Conservation (phyloP, 2,888 invertebrate genomes). For the Drosophila niveifrons region DNA sequence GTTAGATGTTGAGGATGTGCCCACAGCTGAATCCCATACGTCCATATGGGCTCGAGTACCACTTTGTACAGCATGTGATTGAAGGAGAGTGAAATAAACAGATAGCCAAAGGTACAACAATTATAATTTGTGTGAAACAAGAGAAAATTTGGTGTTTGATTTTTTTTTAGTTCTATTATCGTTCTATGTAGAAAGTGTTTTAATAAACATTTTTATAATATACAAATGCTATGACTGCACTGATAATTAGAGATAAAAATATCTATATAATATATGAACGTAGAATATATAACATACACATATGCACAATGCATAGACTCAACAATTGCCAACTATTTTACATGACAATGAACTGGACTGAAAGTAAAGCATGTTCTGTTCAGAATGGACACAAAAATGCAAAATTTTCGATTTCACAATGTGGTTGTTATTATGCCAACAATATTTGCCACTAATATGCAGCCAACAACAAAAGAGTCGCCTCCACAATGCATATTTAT, state of each 20-base stretch:
- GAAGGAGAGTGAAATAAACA: background rate
- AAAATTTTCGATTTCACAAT: conserved; percentile 59
- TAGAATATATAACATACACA: no score
- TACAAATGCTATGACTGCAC: no score
- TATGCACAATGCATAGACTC: background rate
- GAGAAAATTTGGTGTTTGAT: background rate
- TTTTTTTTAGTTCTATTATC: no score
- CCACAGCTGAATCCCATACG: no score
- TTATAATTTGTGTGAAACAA: background rate
- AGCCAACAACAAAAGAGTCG: conserved; percentile 56
- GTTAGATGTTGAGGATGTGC: no score
- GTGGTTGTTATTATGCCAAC: conserved; percentile 53
- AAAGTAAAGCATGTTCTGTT: conserved; percentile 46
- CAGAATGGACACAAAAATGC: conserved; percentile 48
- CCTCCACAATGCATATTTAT: conserved; percentile 75
- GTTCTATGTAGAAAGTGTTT: no score
- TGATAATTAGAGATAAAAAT: no score
- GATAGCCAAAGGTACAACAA: background rate
- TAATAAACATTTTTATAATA: no score
- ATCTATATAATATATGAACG: no score
- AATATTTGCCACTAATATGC: conserved; percentile 74
- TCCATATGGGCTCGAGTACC: no score
- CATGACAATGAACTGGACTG: conserved; percentile 66
- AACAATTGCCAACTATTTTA: conserved; percentile 63
- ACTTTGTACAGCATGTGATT: no score